phyloP scores from a whole-genome alignment of 2,888 invertebrate genomes.

The Andricus curvator region DNA sequence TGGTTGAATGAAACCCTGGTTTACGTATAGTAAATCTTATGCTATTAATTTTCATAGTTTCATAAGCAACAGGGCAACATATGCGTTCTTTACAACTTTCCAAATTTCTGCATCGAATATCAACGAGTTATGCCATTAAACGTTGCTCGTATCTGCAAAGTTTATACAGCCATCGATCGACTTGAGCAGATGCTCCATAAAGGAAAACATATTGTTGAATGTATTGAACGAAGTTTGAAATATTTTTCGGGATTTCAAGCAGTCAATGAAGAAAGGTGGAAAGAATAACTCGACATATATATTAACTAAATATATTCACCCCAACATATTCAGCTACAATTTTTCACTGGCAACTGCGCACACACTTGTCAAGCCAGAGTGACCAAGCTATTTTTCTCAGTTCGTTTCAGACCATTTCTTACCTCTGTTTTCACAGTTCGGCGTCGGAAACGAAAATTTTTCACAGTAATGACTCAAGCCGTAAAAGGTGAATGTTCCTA shows the following conservation, averaged over 20 bases:
- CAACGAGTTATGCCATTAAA: constrained; percentile 17
- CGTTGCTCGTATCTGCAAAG: background rate
- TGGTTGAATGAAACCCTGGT: background rate
- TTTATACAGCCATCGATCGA: constrained; percentile 1
- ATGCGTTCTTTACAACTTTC: constrained; percentile 31
- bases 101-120: constrained; percentile 26
- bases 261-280: background rate
- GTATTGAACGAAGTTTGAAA: background rate
- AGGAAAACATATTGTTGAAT: background rate
- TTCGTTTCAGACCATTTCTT: constrained; percentile 9
- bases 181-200: background rate
- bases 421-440: background rate
- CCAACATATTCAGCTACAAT: background rate
- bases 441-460: constrained; percentile 7
- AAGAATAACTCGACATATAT: background rate
- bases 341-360: background rate
- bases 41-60: constrained; percentile 26
- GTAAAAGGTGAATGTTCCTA: background rate
- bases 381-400: constrained; percentile 6
- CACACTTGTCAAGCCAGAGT: background rate
- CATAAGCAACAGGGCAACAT: constrained; percentile 7
- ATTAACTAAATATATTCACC: background rate
- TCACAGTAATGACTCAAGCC: constrained; percentile 23
- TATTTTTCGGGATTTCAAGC: background rate
- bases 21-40: background rate